phyloP scores from a whole-genome alignment of 2,797 vertebrate species.

The Ptychobarbus kaznakovi region DNA sequence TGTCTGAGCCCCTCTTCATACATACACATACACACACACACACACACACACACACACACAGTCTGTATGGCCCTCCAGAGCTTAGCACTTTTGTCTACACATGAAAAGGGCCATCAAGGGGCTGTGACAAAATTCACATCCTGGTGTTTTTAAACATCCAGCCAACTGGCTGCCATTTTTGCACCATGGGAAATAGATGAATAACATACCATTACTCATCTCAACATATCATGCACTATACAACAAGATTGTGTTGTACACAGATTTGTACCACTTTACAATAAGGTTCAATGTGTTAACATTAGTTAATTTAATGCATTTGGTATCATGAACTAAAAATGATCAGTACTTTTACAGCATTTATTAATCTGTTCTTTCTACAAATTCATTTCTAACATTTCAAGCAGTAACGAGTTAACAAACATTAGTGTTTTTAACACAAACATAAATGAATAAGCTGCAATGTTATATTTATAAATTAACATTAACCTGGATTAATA shows the following conservation, averaged over 20 bases:
- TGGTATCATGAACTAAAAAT: neutral
- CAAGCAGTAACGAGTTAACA: neutral
- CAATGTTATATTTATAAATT: neutral
- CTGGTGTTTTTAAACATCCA: constrained; percentile 56
- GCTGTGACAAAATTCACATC: constrained; percentile 78
- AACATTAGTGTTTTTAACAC: neutral
- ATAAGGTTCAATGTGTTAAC: neutral
- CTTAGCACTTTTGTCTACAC: constrained; percentile 8
- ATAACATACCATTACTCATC: neutral
- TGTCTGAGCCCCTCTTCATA: constrained; percentile 73
- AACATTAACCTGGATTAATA: neutral
- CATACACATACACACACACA: constrained; percentile 18
- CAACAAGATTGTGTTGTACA: neutral
- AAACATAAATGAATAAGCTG: neutral
- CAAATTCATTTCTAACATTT: neutral
- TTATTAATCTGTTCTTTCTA: neutral
- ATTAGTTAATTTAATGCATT: neutral
- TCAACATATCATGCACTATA: neutral
- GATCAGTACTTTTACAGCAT: neutral
- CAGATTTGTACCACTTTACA: neutral
- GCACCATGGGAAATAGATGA: constrained; percentile 59
- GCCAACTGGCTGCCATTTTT: constrained; percentile 66
- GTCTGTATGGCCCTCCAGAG: constrained; percentile 52
- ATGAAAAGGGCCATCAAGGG: constrained; percentile 55
- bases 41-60: constrained; percentile 44